Evolutionary conservation across 2,888 invertebrate species (phyloP).

Genomic region (Coenonympha glycerion): DNA sequence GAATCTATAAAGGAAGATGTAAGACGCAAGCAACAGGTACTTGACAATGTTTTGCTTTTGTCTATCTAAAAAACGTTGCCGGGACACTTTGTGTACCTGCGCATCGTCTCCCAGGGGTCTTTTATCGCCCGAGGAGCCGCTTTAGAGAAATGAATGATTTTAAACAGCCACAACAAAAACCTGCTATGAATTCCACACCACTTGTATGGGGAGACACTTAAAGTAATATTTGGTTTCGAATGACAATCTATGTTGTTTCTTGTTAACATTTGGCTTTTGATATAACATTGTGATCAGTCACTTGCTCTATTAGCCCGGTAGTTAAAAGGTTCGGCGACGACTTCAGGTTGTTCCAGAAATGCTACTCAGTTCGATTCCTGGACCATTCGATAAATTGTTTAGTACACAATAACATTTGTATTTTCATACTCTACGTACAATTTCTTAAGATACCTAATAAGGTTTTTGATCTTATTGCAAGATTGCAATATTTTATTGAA

Average conservation of each 20-base stretch:
- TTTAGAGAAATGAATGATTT: conserved; percentile 63
- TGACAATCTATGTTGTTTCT: conserved; percentile 10
- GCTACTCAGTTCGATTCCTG: no score
- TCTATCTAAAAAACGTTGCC: conserved; percentile 26
- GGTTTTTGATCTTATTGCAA: no score
- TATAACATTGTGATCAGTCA: background rate
- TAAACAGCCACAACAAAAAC: conserved; percentile 44
- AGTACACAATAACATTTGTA: no score
- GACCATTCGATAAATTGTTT: no score
- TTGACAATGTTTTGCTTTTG: conserved; percentile 18
- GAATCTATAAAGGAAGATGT: background rate
- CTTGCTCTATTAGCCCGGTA: no score
- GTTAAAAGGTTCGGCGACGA: no score
- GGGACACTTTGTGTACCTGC: conserved; percentile 53
- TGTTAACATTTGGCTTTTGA: conserved; percentile 11
- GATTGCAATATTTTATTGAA: no score
- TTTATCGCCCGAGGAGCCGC: conserved; percentile 48
- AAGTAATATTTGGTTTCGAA: conserved; percentile 18
- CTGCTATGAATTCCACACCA: conserved; percentile 39
- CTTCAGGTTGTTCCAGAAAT: no score
- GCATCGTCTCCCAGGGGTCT: conserved; percentile 47
- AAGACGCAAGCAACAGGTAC: conserved; percentile 22
- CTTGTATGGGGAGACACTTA: conserved; percentile 19
- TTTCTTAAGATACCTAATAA: no score
- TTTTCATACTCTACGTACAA: no score